phyloP scores from a whole-genome alignment of 1,140 invertebrate genomes.

The Drosophila santomea region DNA sequence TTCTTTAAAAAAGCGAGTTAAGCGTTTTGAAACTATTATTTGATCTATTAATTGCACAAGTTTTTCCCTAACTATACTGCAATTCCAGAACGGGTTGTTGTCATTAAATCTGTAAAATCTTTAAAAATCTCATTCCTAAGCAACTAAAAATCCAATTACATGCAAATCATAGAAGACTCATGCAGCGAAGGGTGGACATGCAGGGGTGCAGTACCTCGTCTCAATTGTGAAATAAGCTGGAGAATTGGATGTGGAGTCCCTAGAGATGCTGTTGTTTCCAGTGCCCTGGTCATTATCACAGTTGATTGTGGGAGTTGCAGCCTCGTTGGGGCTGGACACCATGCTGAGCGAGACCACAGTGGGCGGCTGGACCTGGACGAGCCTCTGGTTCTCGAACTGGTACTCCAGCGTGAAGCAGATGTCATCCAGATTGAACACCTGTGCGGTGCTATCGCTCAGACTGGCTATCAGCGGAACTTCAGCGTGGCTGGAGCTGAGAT shows the following conservation, averaged over 20 bases:
- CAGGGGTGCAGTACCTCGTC: constrained; percentile 62
- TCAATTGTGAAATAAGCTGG: constrained; percentile 71
- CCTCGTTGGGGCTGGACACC: constrained; percentile 26
- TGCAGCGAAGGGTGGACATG: constrained; percentile 17
- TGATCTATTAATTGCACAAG: too few relatives aligned
- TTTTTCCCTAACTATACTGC: too few relatives aligned
- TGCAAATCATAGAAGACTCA: constrained; percentile 13
- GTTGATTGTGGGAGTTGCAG: constrained; percentile 22
- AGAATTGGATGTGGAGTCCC: constrained; percentile 36
- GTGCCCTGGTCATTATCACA: constrained; percentile 43
- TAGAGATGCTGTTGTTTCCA: constrained; percentile 31
- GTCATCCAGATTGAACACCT: constrained; percentile 68
- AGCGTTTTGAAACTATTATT: too few relatives aligned
- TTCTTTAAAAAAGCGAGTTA: too few relatives aligned
- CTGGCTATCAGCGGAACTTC: constrained; percentile 48
- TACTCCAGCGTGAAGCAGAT: constrained; percentile 82
- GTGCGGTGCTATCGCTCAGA: constrained; percentile 33
- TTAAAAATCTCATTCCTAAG: too few relatives aligned
- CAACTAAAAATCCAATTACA: background rate
- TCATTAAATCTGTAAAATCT: background rate
- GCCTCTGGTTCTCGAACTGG: constrained; percentile 76
- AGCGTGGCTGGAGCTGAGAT: constrained; percentile 9
- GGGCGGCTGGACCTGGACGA: constrained; percentile 80
- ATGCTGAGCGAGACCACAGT: constrained; percentile 71
- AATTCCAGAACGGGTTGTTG: too few relatives aligned